Base-by-base conservation (phyloP, 2,888 invertebrate species). In the Proisotoma minuta region DNA sequence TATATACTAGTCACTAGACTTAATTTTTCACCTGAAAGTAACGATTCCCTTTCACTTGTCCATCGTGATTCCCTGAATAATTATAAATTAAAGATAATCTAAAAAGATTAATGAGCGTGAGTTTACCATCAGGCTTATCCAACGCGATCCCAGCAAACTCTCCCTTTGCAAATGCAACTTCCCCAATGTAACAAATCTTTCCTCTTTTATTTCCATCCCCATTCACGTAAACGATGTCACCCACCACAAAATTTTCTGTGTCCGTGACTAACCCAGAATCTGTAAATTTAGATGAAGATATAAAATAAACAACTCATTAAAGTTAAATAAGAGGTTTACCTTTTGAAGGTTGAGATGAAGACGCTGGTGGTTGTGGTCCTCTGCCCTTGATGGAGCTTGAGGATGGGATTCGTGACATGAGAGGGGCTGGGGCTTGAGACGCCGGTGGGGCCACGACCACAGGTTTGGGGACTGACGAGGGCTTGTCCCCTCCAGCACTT, bases 61-160 rank as follows among this genome's bases (percentile, higher is more conserved):
- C 97, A 78, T 97, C 95, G 78, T 97, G 96, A 82, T 97, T 96
- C 72, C 97, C 97, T 90, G 77, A 66, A n/a, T n/a, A n/a, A n/a
- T n/a, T n/a, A n/a, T n/a, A 23, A 54, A 34, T 4, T 47, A 50
- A 23, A 29, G 24, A 50, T 29, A 50, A 27, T 10, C 18, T 47
- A 26, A n/a, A 26, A n/a, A 3, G 10, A 40, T 26, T 27, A 49
- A 27, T 23, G 3, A 8, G 49, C 3, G 4, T 5, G 18, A 12
- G 24, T 18, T 81, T 82, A 89, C 97, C 98, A 75, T 91, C 88
- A 43, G 94, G 86, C 74, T 95, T 92, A 78, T 97, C 97, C 72
- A 99, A 85, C 65, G 94, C 97, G 64, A 99, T 87, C 54, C 97
- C 98, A 53, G 95, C 97, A 97, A 97, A 99, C 71, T 97, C 93